Base-by-base conservation (phyloP, 2,113 vertebrate genomes). In the Lagopus leucura region DNA sequence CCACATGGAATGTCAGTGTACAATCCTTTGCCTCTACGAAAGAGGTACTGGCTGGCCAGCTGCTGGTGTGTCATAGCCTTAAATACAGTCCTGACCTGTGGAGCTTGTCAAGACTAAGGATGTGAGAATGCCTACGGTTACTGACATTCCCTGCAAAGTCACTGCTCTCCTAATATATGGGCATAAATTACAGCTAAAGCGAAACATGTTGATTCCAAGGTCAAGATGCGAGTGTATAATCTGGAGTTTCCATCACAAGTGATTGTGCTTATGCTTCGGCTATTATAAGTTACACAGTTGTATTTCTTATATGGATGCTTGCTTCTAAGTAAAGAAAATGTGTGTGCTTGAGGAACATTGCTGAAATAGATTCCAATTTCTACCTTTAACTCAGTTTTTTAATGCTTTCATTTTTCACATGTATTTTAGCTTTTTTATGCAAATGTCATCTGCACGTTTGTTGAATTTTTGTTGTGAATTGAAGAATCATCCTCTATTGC, bases 241-340 rank as follows among this genome's bases (percentile, higher is more conserved):
- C 82, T 85, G 88, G 69, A 92, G 64, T 89, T 93, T 65, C 73
- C 80, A 81, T 93, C 86, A 81, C 52, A 81, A 84, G 34, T 95
- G 78, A 93, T 95, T 90, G n/a, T 66, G 71, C 72, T 85, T 93
- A 71, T 54, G 57, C 67, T 82, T 52, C 77, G 80, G 85, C 82
- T 97, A 94, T 92, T 95, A 76, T 88, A 95, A 94, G 70, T 75
- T 72, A 79, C 79, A 52, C 80, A 76, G 88, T 57, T 88, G 66
- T 77, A 69, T 93, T 90, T 87, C 86, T 89, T 86, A 71, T 4
- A 18, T 82, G 75, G 30, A 65, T 90, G 87, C 57, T 89, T 86
- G 82, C 61, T 95, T 95, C 93, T 97, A 90, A 93, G 94, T 90
- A 88, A 96, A 92, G 94, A 65, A 92, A 83, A 82, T 6, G 40